A percentile compares a stretch with the other conserved stretches of the same genome.
phyloP scores from a whole-genome alignment of 2,113 vertebrate genomes.

The Porphyrio hochstetteri region DNA sequence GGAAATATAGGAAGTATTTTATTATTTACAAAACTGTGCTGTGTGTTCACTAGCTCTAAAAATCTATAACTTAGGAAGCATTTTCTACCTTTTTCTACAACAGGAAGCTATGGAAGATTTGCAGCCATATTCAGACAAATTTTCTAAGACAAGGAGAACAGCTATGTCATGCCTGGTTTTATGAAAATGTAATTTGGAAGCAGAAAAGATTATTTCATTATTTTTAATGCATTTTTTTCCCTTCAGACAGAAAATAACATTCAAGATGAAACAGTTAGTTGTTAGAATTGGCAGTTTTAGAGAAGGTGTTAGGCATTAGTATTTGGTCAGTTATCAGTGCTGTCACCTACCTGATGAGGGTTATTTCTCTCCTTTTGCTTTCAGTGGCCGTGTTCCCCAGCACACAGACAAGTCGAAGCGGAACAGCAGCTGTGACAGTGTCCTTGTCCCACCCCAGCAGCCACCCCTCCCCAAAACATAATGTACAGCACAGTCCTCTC shows the following conservation, averaged over 20 bases:
- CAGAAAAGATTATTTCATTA: not conserved
- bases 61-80: not conserved
- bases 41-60: not conserved
- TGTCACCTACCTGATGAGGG: not conserved
- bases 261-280: not conserved
- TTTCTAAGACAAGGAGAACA: not conserved
- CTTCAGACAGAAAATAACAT: not conserved
- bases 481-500: constrained; percentile 74
- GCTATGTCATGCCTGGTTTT: not conserved
- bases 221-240: not conserved
- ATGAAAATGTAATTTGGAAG: not conserved
- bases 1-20: not conserved
- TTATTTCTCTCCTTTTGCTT: constrained; percentile 54
- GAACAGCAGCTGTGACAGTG: constrained; percentile 64
- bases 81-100: not conserved
- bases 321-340: not conserved
- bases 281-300: not conserved
- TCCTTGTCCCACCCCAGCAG: constrained; percentile 72
- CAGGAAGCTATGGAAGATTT: not conserved
- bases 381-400: constrained; percentile 74
- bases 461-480: constrained; percentile 74
- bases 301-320: not conserved
- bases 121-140: not conserved
- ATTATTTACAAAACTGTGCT: not conserved
- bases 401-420: constrained; percentile 67